A percentile compares a stretch with the other conserved stretches of the same genome.
Evolutionary conservation across 1,140 invertebrate species (phyloP).

Genomic region (Drosophila subobscura): DNA sequence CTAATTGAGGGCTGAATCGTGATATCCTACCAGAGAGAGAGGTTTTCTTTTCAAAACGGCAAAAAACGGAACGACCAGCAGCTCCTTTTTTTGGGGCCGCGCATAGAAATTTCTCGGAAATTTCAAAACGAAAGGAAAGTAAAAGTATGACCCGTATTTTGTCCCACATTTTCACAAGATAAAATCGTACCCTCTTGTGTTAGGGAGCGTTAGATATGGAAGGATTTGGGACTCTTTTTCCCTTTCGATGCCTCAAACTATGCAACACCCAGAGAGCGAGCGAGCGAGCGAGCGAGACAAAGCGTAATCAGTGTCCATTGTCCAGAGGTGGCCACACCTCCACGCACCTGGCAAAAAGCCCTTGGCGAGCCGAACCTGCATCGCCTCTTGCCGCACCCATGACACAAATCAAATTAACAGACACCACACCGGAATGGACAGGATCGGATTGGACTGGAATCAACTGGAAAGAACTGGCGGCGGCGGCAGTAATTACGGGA

Average conservation of each 20-base stretch:
- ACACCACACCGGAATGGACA: constrained; percentile 17
- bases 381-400: constrained; percentile 44
- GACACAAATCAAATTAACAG: constrained; percentile 60
- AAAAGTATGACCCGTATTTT: too few species aligned
- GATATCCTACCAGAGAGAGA: background rate
- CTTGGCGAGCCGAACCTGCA: constrained; percentile 41
- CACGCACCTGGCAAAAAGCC: constrained; percentile 15
- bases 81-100: background rate
- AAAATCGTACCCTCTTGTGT: too few species aligned
- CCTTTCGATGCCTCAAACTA: constrained; percentile 24
- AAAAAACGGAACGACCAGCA: constrained; percentile 34
- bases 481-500: constrained; percentile 45
- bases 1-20: constrained; percentile 42
- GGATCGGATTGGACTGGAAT: constrained; percentile 1
- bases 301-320: constrained; percentile 51
- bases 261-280: constrained; percentile 7
- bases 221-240: constrained; percentile 4
- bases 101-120: too few species aligned
- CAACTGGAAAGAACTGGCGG: constrained; percentile 30
- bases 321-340: constrained; percentile 25
- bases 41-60: constrained; percentile 20
- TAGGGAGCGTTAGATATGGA: too few species aligned
- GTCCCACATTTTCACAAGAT: too few species aligned
- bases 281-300: background rate
- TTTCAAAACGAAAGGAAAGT: too few species aligned